phyloP scores from a whole-genome alignment of 2,888 invertebrate species.

The Pycnomerus fuliginosus region DNA sequence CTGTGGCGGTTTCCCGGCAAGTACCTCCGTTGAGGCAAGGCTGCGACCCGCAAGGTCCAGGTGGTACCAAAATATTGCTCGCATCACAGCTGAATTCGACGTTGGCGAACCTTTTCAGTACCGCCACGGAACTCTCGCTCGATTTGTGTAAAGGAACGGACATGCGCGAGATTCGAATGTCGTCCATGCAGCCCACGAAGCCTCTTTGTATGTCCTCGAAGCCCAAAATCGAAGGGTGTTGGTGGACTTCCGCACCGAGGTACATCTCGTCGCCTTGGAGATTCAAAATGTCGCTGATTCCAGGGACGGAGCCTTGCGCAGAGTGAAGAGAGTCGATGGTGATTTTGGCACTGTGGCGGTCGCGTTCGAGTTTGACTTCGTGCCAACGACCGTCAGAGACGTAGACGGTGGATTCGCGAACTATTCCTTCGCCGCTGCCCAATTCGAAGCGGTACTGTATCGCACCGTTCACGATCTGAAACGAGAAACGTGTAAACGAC shows the following conservation, averaged over 20 bases:
- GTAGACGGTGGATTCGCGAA: constrained; percentile 72
- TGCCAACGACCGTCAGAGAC: constrained; percentile 89
- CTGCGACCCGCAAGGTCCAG: constrained; percentile 72
- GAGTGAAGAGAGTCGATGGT: constrained; percentile 74
- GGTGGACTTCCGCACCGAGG: constrained; percentile 79
- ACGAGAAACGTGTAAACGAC: constrained; percentile 12
- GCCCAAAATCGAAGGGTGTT: constrained; percentile 70
- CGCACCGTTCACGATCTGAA: constrained; percentile 73
- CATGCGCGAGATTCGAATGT: constrained; percentile 74
- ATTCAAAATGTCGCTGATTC: constrained; percentile 80
- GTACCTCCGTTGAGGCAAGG: constrained; percentile 77
- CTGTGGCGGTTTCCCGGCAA: constrained; percentile 58
- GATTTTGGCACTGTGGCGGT: constrained; percentile 76
- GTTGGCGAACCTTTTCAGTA: constrained; percentile 66
- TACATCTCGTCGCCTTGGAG: constrained; percentile 80
- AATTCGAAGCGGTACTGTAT: constrained; percentile 90
- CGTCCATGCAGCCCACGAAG: constrained; percentile 90
- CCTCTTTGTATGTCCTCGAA: constrained; percentile 76
- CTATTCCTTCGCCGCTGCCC: constrained; percentile 86
- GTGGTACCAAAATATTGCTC: constrained; percentile 57
- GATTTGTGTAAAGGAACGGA: constrained; percentile 74
- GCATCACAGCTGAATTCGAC: constrained; percentile 71
- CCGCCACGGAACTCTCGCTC: constrained; percentile 63
- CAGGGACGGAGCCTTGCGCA: constrained; percentile 76
- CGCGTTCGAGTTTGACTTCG: constrained; percentile 74